phyloP scores from a whole-genome alignment of 2,113 vertebrate species.

The Panthera uncia region DNA sequence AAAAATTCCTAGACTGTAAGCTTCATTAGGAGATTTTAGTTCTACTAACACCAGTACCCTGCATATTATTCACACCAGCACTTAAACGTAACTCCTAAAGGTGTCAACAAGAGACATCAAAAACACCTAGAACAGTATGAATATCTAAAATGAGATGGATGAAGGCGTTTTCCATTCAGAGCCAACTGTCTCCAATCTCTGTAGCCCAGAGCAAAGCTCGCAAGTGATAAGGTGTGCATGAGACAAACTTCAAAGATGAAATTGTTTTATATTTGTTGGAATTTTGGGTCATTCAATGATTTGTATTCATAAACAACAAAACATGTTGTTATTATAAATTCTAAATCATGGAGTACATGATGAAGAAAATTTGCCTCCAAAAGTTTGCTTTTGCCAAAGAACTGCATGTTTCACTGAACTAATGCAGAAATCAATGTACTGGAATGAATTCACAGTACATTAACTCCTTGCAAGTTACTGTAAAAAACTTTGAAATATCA shows the following conservation, averaged over 20 bases:
- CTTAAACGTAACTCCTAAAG: background rate
- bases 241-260: background rate
- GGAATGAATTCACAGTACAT: slow-evolving; percentile 71
- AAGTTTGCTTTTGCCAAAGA: slow-evolving; percentile 64
- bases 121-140: background rate
- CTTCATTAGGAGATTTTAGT: background rate
- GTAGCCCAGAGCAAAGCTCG: background rate
- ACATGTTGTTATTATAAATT: slow-evolving; percentile 34
- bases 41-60: background rate
- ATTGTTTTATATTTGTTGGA: background rate
- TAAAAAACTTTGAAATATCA: slow-evolving; percentile 67
- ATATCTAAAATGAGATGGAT: background rate
- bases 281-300: background rate
- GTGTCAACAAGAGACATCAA: background rate
- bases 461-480: slow-evolving; percentile 75
- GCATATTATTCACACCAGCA: background rate
- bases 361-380: slow-evolving; percentile 47
- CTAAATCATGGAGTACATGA: slow-evolving; percentile 55
- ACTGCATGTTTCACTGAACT: slow-evolving; percentile 58
- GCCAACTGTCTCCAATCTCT: background rate
- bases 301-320: slow-evolving; percentile 30
- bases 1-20: background rate
- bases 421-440: slow-evolving; percentile 75
- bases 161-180: background rate
- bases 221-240: background rate